Percentiles rank a stretch among this genome's conserved stretches.
phyloP scores from a whole-genome alignment of 2,888 invertebrate species.

The Leuctra nigra region DNA sequence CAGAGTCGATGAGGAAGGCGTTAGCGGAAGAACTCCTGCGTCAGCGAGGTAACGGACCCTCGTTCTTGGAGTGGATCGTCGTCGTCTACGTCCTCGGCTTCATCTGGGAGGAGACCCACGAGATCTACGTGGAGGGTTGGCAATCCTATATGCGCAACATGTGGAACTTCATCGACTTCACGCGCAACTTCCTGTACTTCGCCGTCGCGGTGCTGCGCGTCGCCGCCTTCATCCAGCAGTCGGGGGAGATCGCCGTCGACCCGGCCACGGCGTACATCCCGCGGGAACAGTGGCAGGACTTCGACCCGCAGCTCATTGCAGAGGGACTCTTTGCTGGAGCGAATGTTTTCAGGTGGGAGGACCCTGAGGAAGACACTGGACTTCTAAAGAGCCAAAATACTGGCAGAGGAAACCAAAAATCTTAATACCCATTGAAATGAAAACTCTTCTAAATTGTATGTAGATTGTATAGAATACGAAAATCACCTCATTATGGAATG shows the following conservation, averaged over 20 bases:
- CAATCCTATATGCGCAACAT: constrained; percentile 56
- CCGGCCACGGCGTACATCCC: constrained; percentile 66
- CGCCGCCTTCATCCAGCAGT: constrained; percentile 70
- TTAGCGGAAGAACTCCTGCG: constrained; percentile 56
- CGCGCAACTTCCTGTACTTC: constrained; percentile 79
- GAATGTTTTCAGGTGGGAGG: constrained; percentile 85
- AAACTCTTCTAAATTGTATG: too few species aligned
- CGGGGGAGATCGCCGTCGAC: constrained; percentile 58
- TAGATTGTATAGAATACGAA: too few species aligned
- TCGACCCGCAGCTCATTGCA: constrained; percentile 88
- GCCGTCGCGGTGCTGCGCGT: constrained; percentile 59
- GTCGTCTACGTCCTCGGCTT: constrained; percentile 81
- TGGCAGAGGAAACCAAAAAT: too few species aligned
- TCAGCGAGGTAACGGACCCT: constrained; percentile 81
- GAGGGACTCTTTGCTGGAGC: constrained; percentile 93
- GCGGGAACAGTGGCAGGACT: constrained; percentile 84
- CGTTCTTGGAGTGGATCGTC: constrained; percentile 75
- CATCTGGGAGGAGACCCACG: constrained; percentile 88
- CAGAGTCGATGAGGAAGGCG: constrained; percentile 56
- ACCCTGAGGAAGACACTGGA: too few species aligned
- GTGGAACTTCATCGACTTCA: constrained; percentile 97
- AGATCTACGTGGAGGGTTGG: constrained; percentile 77
- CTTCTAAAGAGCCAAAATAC: too few species aligned
- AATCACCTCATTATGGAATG: too few species aligned
- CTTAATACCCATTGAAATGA: too few species aligned